phyloP scores from a whole-genome alignment of 2,797 vertebrate species.

The Anas flavirostris region DNA sequence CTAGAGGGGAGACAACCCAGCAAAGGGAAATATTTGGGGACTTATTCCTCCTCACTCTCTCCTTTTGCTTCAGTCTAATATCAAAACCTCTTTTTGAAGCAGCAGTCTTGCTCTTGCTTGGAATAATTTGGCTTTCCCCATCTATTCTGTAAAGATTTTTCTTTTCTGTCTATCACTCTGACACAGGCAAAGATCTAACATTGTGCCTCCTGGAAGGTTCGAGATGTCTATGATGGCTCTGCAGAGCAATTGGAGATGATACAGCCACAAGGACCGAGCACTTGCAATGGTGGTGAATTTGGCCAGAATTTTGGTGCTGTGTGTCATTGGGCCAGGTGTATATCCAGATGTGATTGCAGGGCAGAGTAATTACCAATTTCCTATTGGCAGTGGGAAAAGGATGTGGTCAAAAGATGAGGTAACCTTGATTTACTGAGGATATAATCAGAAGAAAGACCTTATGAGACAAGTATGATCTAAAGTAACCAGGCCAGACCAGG shows the following conservation, averaged over 20 bases:
- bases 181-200: background rate
- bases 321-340: background rate
- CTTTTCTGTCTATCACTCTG: background rate
- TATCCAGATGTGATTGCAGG: background rate
- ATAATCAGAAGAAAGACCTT: background rate
- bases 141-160: background rate
- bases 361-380: background rate
- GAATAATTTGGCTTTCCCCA: background rate
- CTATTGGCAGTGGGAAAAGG: background rate
- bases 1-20: background rate
- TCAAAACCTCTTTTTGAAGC: background rate
- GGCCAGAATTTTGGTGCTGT: background rate
- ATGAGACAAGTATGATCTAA: background rate
- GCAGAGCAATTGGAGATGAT: background rate
- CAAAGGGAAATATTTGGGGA: background rate
- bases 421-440: background rate
- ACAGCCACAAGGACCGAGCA: background rate
- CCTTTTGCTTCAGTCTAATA: background rate
- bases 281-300: background rate
- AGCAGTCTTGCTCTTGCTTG: background rate
- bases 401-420: background rate
- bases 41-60: background rate
- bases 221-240: background rate
- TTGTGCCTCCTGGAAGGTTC: background rate
- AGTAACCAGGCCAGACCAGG: background rate